Evolutionary conservation across 2,888 invertebrate species (phyloP).

Genomic region (Tachina lurida): DNA sequence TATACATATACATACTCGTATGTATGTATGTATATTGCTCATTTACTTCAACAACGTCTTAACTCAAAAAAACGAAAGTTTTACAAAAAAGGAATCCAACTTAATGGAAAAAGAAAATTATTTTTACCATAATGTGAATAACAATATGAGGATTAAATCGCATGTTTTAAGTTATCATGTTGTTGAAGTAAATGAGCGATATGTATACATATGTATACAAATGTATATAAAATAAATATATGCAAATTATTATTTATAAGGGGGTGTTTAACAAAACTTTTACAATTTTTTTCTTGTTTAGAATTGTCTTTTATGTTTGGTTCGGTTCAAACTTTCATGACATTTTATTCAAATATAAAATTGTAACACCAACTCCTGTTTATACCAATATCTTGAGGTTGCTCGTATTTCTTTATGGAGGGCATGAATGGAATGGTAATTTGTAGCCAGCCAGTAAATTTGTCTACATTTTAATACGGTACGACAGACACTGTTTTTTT

Average conservation of each 20-base stretch:
- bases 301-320: conserved; percentile 30
- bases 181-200: too few species aligned
- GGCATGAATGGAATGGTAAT: conserved; percentile 9
- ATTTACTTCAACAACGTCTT: too few species aligned
- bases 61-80: too few species aligned
- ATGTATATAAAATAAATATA: conserved; percentile 16
- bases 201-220: too few species aligned
- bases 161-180: too few species aligned
- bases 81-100: too few species aligned
- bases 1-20: too few species aligned
- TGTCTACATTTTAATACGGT: neutral
- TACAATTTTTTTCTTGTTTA: conserved; percentile 17
- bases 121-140: too few species aligned
- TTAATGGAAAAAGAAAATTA: too few species aligned
- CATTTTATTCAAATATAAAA: conserved; percentile 52
- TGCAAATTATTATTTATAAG: conserved; percentile 35
- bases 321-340: conserved; percentile 43
- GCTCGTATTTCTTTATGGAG: neutral
- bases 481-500: conserved; percentile 3
- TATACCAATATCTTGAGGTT: conserved; percentile 47
- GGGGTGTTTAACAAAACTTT: conserved; percentile 21
- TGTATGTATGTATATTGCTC: too few species aligned
- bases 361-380: conserved; percentile 5
- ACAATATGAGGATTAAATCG: too few species aligned
- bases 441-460: conserved; percentile 32